Evolutionary conservation across 1,140 invertebrate species (phyloP), one percentile per base, ranked within the genome.

Genomic region (Drosophila subpulchrella): DNA sequence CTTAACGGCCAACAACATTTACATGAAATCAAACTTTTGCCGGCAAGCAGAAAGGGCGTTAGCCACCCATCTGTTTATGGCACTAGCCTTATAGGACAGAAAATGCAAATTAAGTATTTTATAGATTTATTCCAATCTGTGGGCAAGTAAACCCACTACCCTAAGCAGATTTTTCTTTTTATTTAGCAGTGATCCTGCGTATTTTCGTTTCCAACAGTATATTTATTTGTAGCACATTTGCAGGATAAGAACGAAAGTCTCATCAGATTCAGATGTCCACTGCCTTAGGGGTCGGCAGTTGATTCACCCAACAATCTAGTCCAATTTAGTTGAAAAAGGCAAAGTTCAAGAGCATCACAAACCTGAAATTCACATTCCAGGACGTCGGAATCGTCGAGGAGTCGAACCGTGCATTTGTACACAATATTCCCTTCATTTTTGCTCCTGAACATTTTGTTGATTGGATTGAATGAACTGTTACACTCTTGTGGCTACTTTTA

Each of bases 341-440:
- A 32, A 38, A 39, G 51, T 39, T 65, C 32, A 50, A 24, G 27
- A 32, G n/a, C 10, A 59, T 38, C 65, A 94, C 93, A 98, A 36
- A 68, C 98, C 95, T 98, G 97, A 95, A 98, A 99, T 94, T 98
- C 97, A 93, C 97, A 97, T 94, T 98, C 96, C 86, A 99, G 94
- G 81, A 98, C 96, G 94, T 99, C 98, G 70, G 97, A 96, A 94
- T 99, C 98, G 93, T 98, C 98, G 79, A 99, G 94, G 75, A 99
- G 95, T 84, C 97, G 95, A 74, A 99, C 96, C 74, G 97, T 98
- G 94, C 97, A 98, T 94, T 98, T 97, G 94, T 97, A 97, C 93
- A 97, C 96, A 94, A 96, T 94, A 92, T 95, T 96, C 80, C 96
- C 94, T 94, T 97, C 97, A 93, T 96, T 97, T 94, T 96, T 94